A percentile compares a stretch with the other conserved stretches of the same genome.
These are phyloP conservation scores for Eufriesea mexicana DNA, from an alignment of 1,140 invertebrate genomes.

Conservation along the genomic window DNA sequence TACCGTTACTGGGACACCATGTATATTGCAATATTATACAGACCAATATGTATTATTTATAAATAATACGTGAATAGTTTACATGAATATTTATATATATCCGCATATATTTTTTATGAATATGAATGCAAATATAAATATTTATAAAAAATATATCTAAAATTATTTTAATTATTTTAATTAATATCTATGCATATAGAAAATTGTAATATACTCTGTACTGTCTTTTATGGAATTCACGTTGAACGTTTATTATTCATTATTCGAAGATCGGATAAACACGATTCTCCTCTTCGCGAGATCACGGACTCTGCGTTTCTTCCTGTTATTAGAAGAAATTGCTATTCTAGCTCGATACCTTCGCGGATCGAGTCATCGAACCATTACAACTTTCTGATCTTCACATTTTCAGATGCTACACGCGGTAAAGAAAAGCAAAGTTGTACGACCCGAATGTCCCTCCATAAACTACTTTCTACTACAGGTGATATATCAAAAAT, in stretches of 20 bases:
- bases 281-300: background rate
- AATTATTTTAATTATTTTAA: too few species aligned
- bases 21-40: too few species aligned
- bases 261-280: slow-evolving; percentile 1
- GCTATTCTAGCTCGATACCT: slow-evolving; percentile 41
- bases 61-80: too few species aligned
- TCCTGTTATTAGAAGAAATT: slow-evolving; percentile 57
- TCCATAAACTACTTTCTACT: background rate
- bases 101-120: too few species aligned
- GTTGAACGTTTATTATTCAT: background rate
- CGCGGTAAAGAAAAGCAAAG: background rate
- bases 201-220: too few species aligned
- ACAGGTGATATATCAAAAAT: background rate
- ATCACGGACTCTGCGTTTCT: slow-evolving; percentile 7
- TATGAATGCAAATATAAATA: too few species aligned
- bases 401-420: slow-evolving; percentile 5
- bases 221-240: too few species aligned
- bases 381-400: slow-evolving; percentile 35
- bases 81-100: too few species aligned
- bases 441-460: background rate
- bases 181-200: too few species aligned
- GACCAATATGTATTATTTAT: too few species aligned
- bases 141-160: too few species aligned
- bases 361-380: background rate
- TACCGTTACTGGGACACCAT: too few species aligned